Percentiles rank a stretch among this genome's conserved stretches.
phyloP scores from a whole-genome alignment of 1,140 invertebrate species.

The Lepidurus arcticus region DNA sequence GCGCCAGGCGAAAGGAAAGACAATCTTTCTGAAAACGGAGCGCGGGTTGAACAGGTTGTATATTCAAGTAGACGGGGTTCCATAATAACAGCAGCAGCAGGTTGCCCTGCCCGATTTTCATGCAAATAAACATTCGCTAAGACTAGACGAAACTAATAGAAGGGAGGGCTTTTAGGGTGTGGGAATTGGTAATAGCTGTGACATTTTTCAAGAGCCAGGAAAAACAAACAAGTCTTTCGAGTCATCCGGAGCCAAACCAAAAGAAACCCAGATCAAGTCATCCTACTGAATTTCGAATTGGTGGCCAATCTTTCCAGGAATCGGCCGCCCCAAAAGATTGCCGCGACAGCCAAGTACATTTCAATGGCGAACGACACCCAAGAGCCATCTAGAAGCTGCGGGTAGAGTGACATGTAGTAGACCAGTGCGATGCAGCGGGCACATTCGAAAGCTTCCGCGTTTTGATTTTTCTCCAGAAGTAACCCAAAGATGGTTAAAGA shows the following conservation, averaged over 20 bases:
- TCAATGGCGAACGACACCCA: neutral
- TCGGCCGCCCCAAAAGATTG: neutral
- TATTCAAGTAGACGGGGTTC: neutral
- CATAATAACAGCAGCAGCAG: neutral
- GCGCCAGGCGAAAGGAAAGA: constrained; percentile 10
- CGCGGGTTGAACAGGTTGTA: constrained; percentile 6
- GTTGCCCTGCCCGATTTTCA: neutral
- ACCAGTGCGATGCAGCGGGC: neutral
- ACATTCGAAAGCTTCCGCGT: neutral
- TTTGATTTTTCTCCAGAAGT: neutral
- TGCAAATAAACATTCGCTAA: constrained; percentile 2
- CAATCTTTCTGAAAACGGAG: neutral
- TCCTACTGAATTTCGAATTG: neutral
- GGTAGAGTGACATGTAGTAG: neutral
- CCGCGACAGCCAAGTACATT: neutral
- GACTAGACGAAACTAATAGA: neutral
- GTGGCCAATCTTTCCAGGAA: neutral
- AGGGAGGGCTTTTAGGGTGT: neutral
- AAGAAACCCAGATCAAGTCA: neutral
- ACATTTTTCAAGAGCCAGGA: neutral
- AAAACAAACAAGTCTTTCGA: neutral
- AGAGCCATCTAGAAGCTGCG: neutral
- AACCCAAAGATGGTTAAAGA: neutral
- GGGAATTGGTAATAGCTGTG: neutral
- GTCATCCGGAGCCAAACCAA: neutral